These are phyloP conservation scores for Trematocara macrostoma DNA, from an alignment of 2,113 vertebrate species.

Conservation along the genomic window DNA sequence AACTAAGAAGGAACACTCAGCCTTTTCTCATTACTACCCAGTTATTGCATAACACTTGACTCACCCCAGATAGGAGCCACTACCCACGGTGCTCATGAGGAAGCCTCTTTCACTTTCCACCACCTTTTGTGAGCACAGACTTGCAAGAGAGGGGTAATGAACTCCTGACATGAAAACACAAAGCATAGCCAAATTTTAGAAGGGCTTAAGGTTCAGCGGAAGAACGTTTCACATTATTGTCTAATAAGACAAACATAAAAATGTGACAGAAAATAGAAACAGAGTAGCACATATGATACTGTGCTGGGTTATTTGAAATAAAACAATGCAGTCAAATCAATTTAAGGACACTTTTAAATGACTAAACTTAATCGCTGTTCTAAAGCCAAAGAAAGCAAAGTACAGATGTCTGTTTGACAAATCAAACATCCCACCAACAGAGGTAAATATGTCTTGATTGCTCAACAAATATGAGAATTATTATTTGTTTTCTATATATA, in stretches of 20 bases:
- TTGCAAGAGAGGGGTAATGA: conserved; percentile 77
- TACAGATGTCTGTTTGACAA: neutral
- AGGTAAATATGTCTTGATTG: neutral
- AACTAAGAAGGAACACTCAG: neutral
- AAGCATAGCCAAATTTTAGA: neutral
- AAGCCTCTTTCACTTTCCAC: conserved; percentile 85
- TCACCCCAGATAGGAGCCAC: conserved; percentile 93
- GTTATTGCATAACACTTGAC: conserved; percentile 29
- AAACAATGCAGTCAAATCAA: neutral
- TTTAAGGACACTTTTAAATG: neutral
- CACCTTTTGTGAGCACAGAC: conserved; percentile 87
- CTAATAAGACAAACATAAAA: neutral
- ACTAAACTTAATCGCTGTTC: neutral
- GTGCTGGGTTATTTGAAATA: neutral
- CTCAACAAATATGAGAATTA: neutral
- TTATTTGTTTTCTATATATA: neutral
- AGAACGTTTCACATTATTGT: neutral
- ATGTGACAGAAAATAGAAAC: neutral
- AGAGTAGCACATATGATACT: neutral
- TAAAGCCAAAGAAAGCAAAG: neutral
- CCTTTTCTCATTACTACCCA: neutral
- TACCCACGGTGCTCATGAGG: conserved; percentile 88
- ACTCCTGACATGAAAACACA: conserved; percentile 61
- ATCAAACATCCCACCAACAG: neutral
- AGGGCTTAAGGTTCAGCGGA: neutral